Evolutionary conservation across 1,140 invertebrate genomes (phyloP), one percentile per base, ranked within the genome.

Genomic region (Homalodisca vitripennis): DNA sequence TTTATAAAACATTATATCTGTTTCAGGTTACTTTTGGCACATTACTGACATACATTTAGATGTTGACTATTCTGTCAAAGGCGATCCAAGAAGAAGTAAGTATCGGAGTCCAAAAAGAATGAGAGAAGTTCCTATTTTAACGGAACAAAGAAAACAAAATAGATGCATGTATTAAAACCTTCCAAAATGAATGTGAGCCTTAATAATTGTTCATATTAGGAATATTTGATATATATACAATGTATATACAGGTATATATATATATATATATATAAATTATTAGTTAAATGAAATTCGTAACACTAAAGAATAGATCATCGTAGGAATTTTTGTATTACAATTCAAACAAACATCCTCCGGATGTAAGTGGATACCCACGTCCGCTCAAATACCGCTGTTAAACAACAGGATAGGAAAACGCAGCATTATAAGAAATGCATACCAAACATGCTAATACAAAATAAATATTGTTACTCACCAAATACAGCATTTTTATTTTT

Each of bases 21-120:
- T 90, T 88, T 20, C 85, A 94, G 93, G 92, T 73, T 92, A 90
- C 79, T 95, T 95, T 82, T 95, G 93, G 93, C 93, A 95, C 79
- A 91, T 95, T 73, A 94, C 92, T 55, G 93, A 95, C 79, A 87
- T 95, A 72, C 93, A 95, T 80, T 92, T 92, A 80, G 92, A 95
- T 77, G 86, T 88, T 6, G 84, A 88, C 51, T 95, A 93, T 78
- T 89, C 88, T 70, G 82, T 83, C 30, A 82, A 87, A 69, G 89
- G 88, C 71, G 89, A 93, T 77, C 84, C 84, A 72, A 83, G 83
- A 78, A 87, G 83, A 83, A 86, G 89, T 91, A 83, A 86, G 88
- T 87, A 30, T 46, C n/a, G 62, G 13, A 17, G 1, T 30, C 22
- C 1, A 31, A 1, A 26, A 53, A 29, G n/a, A 22, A 30, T n/a